Evolutionary conservation across 1,140 invertebrate genomes (phyloP).

Genomic region (Matsumurasca onukii): DNA sequence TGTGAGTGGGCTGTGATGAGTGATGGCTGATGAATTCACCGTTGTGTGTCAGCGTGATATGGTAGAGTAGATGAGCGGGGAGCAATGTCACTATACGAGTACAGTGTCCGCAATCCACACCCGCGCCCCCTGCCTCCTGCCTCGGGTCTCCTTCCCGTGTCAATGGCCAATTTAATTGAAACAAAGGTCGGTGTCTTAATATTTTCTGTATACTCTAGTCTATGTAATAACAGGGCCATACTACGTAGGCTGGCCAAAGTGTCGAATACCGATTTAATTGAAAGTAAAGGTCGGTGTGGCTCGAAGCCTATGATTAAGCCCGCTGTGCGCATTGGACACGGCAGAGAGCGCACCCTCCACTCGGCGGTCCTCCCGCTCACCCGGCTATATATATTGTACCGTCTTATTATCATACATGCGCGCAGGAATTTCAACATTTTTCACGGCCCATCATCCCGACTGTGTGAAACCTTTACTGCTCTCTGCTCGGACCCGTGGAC

Average conservation of each 20-base stretch:
- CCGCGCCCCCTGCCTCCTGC: no score
- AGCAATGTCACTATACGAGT: no score
- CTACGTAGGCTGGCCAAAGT: slow-evolving; percentile 2
- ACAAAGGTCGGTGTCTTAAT: no score
- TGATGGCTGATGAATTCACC: no score
- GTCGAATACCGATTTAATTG: slow-evolving; percentile 24
- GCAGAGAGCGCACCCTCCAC: not conserved
- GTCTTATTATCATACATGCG: slow-evolving; percentile 27
- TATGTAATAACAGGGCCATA: no score
- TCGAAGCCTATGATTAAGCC: slow-evolving; percentile 4
- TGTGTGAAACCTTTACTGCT: slow-evolving; percentile 21
- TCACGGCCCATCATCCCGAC: slow-evolving; percentile 19
- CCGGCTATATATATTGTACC: slow-evolving; percentile 23
- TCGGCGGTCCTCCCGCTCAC: not conserved
- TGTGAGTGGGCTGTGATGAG: no score
- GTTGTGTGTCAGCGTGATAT: no score
- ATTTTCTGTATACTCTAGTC: no score
- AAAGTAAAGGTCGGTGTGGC: slow-evolving; percentile 15
- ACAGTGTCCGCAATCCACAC: no score
- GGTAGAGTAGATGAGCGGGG: no score
- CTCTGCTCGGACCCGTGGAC: slow-evolving; percentile 6
- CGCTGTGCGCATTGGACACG: slow-evolving; percentile 4
- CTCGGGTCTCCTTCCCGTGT: no score
- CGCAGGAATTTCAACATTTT: slow-evolving; percentile 27
- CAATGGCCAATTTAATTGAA: no score